A percentile compares a stretch with the other conserved stretches of the same genome.
Conservation (phyloP, 2,888 invertebrate genomes). For the Orchesellides sinensis region DNA sequence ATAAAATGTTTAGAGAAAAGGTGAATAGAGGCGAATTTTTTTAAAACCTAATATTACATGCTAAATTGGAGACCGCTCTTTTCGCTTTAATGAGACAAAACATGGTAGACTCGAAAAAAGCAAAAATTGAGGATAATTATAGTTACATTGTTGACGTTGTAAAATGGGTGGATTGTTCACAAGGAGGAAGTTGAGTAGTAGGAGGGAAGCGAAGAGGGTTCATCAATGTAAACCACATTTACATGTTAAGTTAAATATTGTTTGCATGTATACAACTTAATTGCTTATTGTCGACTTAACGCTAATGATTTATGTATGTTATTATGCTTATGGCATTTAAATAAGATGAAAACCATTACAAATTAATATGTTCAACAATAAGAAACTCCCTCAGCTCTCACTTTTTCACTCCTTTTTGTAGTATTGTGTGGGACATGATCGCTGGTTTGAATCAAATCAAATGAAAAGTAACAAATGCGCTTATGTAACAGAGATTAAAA, state of each 20-base stretch:
- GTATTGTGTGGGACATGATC: too few relatives aligned
- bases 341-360: constrained; percentile 42
- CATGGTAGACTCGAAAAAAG: neutral
- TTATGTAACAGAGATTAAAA: too few relatives aligned
- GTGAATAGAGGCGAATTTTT: too few relatives aligned
- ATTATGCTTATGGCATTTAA: neutral
- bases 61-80: constrained; percentile 1
- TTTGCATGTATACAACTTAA: constrained; percentile 33
- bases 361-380: constrained; percentile 50
- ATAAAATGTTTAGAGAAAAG: neutral
- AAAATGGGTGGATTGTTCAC: neutral
- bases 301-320: neutral
- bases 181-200: neutral
- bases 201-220: neutral
- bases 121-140: constrained; percentile 5
- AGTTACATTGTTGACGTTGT: neutral
- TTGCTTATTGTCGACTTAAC: constrained; percentile 35
- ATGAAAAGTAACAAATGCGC: too few relatives aligned
- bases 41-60: too few relatives aligned
- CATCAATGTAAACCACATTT: constrained; percentile 16
- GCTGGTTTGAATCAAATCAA: too few relatives aligned
- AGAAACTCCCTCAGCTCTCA: neutral
- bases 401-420: constrained; percentile 30
- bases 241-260: too few relatives aligned
- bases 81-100: neutral